Evolutionary conservation across 2,888 invertebrate species (phyloP).

Genomic region (Arctia plantaginis): DNA sequence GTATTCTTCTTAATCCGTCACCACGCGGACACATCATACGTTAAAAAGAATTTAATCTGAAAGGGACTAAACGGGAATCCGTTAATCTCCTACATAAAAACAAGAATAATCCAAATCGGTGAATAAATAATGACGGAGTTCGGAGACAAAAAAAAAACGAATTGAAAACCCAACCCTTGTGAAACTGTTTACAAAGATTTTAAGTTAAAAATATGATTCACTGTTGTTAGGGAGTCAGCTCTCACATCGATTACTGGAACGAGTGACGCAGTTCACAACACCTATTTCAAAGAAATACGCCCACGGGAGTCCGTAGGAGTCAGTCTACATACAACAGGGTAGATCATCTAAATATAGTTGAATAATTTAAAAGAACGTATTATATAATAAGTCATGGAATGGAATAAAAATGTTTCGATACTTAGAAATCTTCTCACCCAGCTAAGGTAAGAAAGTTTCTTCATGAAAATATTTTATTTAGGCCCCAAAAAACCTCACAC

Average conservation of each 20-base stretch:
- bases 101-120: not conserved
- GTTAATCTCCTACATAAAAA: not conserved
- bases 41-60: too few species aligned
- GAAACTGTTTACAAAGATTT: not conserved
- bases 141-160: not conserved
- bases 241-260: conserved; percentile 6
- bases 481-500: too few species aligned
- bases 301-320: not conserved
- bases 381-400: too few species aligned
- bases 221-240: conserved; percentile 1
- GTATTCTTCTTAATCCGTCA: too few species aligned
- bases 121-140: not conserved
- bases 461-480: too few species aligned
- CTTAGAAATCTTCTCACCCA: too few species aligned
- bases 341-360: not conserved
- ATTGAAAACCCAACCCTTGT: too few species aligned
- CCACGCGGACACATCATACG: too few species aligned
- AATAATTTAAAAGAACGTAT: not conserved
- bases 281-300: conserved; percentile 10
- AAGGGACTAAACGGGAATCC: too few species aligned
- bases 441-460: too few species aligned
- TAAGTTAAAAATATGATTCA: not conserved
- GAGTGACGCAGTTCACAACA: conserved; percentile 4
- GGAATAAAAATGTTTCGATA: too few species aligned
- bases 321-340: not conserved